Base-by-base conservation (phyloP, 2,113 vertebrate genomes). In the Corapipo altera region DNA sequence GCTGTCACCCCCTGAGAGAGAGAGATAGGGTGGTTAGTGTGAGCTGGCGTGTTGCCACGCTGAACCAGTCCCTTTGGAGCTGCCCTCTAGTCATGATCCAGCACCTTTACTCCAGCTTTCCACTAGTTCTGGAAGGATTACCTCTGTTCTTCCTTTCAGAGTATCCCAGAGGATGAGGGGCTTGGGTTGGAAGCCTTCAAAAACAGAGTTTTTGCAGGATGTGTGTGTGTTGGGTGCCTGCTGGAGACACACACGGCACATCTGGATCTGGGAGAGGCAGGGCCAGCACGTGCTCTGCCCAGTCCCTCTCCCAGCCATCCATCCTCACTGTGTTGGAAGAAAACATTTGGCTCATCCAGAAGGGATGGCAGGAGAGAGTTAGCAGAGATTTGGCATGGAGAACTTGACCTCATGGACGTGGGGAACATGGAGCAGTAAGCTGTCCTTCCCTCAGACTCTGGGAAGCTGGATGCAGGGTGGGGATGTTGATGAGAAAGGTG, bases 11-110 rank as follows among this genome's bases (percentile, higher is more conserved):
- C 37, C 1, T 12, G 79, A 72, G 62, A 72, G 67, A 72, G 67
- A 39, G 32, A 7, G 72, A 13, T 2, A 0, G 41, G 15, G 27
- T 3, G 18, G 94, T 67, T 75, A 78, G 32, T 82, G 62, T 78
- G 70, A 71, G 65, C 26, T 74, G 69, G 46, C 5, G 0, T 8
- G 0, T 2, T 8, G 64, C 88, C 76, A 24, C 1, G 0, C 37
- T 64, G 48, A 67, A 52, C 43, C 57, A 18, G 20, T 37, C 39
- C 44, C n/a, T 82, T 88, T 0, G 0, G 76, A 81, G 57, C 83
- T 88, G 80, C 48, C 39, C 79, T 9, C 0, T 14, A 3, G 24
- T 66, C 28, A 20, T 4, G 10, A 27, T 69, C 58, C 66, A 55
- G 33, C 4, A 3, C 12, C 43, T 88, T 62, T 54, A 41, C 21